These are phyloP conservation scores for Esox masquinongy DNA, from an alignment of 2,797 vertebrate genomes.

Conservation along the genomic window DNA sequence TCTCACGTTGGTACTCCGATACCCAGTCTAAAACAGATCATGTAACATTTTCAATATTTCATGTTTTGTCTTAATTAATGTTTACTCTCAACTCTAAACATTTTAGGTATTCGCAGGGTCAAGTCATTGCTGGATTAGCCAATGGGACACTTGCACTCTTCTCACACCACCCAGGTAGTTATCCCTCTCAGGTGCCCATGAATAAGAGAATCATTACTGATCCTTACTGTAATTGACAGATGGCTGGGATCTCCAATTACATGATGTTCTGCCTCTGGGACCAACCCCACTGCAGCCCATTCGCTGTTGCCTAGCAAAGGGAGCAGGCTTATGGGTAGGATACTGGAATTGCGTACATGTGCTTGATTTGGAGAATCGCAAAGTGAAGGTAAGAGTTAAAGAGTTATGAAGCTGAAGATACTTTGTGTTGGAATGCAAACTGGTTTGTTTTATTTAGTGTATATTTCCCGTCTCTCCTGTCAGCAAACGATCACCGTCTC, in stretches of 20 bases:
- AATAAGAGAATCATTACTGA: slow-evolving; percentile 7
- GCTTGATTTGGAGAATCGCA: slow-evolving; percentile 64
- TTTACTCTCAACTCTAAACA: neutral
- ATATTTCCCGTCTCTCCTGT: neutral
- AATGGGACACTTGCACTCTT: slow-evolving; percentile 83
- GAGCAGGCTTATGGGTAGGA: slow-evolving; percentile 74
- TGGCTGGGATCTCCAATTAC: slow-evolving; percentile 75
- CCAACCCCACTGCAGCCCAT: slow-evolving; percentile 77
- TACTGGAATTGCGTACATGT: slow-evolving; percentile 81
- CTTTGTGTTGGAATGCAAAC: neutral
- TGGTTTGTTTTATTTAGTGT: neutral
- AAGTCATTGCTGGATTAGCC: slow-evolving; percentile 79
- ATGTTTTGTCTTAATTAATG: slow-evolving; percentile 11
- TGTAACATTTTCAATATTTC: neutral
- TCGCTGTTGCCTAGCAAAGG: slow-evolving; percentile 78
- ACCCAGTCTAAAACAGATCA: neutral
- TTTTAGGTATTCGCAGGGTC: slow-evolving; percentile 71
- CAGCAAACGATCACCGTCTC: slow-evolving; percentile 77
- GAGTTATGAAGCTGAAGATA: neutral
- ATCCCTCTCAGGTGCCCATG: neutral
- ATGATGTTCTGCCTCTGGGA: slow-evolving; percentile 64
- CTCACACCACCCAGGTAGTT: slow-evolving; percentile 69
- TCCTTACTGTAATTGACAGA: slow-evolving; percentile 50
- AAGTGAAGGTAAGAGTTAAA: slow-evolving; percentile 68
- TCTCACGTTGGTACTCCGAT: slow-evolving; percentile 72